Conservation (phyloP, 2,888 invertebrate genomes). For the Metacarcinus magister region DNA sequence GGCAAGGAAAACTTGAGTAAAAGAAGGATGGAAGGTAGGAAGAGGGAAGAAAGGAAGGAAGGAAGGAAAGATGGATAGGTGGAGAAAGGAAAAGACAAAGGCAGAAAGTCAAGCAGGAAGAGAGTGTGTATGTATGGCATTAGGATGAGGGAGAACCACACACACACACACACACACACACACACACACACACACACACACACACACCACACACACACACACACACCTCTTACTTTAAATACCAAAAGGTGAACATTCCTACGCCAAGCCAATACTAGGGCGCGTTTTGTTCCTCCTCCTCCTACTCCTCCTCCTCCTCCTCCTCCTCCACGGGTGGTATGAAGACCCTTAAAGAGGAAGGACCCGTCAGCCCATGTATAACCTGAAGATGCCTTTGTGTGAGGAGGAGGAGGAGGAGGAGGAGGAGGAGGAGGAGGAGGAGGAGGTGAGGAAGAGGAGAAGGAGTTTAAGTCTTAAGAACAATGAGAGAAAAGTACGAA, state of each 20-base stretch:
- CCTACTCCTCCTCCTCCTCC: background rate
- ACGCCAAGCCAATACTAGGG: background rate
- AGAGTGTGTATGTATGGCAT: background rate
- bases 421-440: conserved; percentile 14
- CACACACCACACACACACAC: background rate
- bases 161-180: conserved; percentile 13
- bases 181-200: conserved; percentile 43
- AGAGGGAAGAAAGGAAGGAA: background rate
- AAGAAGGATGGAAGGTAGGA: background rate
- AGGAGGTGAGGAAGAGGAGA: background rate
- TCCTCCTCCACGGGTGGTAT: background rate
- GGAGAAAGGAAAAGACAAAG: background rate
- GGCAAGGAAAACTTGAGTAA: background rate
- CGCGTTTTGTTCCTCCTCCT: background rate
- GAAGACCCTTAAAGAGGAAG: conserved; percentile 1
- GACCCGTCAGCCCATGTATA: background rate
- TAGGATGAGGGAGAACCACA: background rate
- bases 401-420: background rate
- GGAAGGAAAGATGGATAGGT: background rate
- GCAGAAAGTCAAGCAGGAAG: background rate
- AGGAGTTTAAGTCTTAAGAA: background rate
- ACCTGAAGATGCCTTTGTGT: background rate
- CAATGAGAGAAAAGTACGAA: background rate
- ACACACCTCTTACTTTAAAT: background rate
- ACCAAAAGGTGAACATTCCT: conserved; percentile 14